phyloP scores from a whole-genome alignment of 2,797 vertebrate species.

The Alauda arvensis region DNA sequence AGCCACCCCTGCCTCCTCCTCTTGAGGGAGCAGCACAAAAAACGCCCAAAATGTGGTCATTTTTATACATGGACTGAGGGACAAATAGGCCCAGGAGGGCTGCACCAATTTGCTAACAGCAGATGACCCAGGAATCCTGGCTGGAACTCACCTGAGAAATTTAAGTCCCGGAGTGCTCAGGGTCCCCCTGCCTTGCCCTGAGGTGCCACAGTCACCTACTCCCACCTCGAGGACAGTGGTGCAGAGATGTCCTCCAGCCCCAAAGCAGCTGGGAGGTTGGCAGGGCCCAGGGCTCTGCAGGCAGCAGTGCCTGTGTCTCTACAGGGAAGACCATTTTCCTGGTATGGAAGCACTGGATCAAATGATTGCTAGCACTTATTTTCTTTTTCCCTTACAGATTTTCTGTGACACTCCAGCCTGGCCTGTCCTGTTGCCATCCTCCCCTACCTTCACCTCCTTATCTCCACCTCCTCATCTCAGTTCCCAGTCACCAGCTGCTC shows the following conservation, averaged over 20 bases:
- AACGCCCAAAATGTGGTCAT: rapidly evolving
- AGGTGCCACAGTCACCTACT: rapidly evolving
- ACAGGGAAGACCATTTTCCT: not conserved
- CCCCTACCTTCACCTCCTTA: not conserved
- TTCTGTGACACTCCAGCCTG: not conserved
- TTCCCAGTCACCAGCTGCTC: constrained; percentile 12
- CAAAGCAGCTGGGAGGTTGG: rapidly evolving
- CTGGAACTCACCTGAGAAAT: not conserved
- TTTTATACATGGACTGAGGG: not conserved
- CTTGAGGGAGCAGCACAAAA: not conserved
- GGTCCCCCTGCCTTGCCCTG: not conserved
- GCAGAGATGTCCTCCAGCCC: not conserved
- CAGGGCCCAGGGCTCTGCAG: rapidly evolving
- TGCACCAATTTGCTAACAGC: not conserved
- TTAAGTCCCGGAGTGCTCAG: not conserved
- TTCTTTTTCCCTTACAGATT: not conserved
- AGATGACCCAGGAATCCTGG: not conserved
- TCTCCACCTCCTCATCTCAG: not conserved
- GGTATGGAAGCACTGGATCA: not conserved
- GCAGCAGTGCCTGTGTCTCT: not conserved
- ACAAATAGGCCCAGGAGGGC: not conserved
- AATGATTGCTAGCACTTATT: not conserved
- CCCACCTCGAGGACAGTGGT: not conserved
- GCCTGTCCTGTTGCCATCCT: not conserved
- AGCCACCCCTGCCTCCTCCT: not conserved